Conservation (phyloP, 2,888 invertebrate species). For the Dasysyrphus tricinctus region DNA sequence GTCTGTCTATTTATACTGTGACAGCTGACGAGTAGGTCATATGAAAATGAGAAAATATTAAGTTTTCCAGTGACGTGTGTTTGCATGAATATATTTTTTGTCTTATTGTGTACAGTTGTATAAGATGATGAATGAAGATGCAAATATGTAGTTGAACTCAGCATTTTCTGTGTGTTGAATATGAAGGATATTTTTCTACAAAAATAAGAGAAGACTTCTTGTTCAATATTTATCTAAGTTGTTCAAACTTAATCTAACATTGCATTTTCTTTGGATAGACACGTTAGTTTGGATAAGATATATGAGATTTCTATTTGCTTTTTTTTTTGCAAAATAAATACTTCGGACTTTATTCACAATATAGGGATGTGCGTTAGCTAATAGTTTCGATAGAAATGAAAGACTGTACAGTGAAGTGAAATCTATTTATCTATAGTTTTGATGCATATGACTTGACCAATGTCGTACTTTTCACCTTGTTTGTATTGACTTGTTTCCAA, state of each 20-base stretch:
- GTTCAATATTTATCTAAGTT: neutral
- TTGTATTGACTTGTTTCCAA: neutral
- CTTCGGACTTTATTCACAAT: too few species aligned
- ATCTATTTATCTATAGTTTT: too few species aligned
- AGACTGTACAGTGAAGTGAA: too few species aligned
- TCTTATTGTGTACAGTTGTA: neutral
- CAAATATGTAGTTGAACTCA: neutral
- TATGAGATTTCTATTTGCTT: neutral
- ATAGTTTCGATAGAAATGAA: too few species aligned
- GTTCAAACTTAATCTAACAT: neutral
- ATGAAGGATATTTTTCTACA: neutral
- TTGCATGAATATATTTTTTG: neutral
- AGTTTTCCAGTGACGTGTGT: neutral
- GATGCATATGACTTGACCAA: too few species aligned
- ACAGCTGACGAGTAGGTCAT: neutral
- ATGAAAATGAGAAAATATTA: conserved; percentile 1
- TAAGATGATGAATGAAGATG: neutral
- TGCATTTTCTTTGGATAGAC: neutral
- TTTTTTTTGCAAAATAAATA: neutral
- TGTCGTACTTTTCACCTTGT: too few species aligned
- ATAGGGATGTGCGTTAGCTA: too few species aligned
- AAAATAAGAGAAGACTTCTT: neutral
- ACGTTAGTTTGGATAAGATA: neutral
- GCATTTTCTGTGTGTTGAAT: neutral
- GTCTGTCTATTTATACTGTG: neutral